Evolutionary conservation across 2,113 vertebrate species (phyloP).

Genomic region (Hucho hucho): DNA sequence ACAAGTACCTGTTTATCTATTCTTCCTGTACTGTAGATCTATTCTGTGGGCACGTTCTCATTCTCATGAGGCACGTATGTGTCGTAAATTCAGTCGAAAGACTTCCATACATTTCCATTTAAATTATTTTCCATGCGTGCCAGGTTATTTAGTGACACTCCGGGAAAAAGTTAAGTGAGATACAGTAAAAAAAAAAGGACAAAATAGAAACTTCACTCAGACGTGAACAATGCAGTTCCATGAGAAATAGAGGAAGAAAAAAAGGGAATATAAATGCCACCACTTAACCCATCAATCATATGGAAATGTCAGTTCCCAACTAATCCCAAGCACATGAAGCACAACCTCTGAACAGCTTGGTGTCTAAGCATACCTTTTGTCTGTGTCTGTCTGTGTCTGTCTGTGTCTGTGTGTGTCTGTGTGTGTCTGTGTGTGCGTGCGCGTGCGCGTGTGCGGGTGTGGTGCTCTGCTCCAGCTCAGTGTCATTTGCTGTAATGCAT

Average conservation of each 20-base stretch:
- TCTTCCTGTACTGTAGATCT: too few relatives aligned
- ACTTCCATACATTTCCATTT: not conserved
- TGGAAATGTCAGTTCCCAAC: not conserved
- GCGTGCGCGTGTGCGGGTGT: not conserved
- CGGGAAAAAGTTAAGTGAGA: not conserved
- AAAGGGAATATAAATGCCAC: too few relatives aligned
- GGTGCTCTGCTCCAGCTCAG: not conserved
- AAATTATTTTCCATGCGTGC: not conserved
- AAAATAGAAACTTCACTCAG: not conserved
- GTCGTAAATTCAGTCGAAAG: not conserved
- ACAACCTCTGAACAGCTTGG: not conserved
- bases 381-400: not conserved
- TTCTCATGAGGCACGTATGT: not conserved
- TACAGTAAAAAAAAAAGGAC: not conserved
- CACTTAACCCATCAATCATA: not conserved
- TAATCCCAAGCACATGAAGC: not conserved
- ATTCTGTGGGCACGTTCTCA: not conserved
- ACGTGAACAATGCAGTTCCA: too few relatives aligned
- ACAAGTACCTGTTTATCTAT: too few relatives aligned
- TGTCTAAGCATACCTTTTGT: not conserved
- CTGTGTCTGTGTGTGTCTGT: constrained; percentile 6
- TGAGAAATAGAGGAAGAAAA: too few relatives aligned
- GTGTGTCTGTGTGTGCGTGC: not conserved
- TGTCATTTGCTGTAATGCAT: constrained; percentile 33
- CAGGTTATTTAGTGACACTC: not conserved